phyloP scores from a whole-genome alignment of 1,140 invertebrate species.

The Stegodyphus dumicola region DNA sequence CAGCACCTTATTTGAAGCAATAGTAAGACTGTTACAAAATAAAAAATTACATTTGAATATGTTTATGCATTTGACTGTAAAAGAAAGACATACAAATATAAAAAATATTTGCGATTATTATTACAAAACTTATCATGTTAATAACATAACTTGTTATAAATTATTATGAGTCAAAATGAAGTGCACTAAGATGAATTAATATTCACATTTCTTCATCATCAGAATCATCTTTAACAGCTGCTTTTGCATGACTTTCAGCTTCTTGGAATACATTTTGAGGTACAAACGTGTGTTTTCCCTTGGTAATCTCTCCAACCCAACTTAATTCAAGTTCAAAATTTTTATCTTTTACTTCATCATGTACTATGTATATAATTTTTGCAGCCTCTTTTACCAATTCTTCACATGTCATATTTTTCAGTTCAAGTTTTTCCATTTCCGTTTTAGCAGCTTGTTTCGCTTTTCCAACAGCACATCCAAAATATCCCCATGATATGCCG shows the following conservation, averaged over 20 bases:
- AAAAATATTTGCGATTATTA: no score
- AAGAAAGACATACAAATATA: no score
- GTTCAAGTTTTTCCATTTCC: conserved; percentile 97
- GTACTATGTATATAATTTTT: conserved; percentile 95
- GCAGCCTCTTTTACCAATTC: conserved; percentile 95
- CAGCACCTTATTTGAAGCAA: no score
- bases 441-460: conserved; percentile 99
- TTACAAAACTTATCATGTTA: no score
- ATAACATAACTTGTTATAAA: no score
- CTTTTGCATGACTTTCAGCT: conserved; percentile 83
- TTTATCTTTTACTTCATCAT: conserved; percentile 99
- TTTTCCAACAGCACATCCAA: conserved; percentile 96
- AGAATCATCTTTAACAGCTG: conserved; percentile 83
- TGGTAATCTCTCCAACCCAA: conserved; percentile 85
- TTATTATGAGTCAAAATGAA: not conserved
- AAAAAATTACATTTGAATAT: no score
- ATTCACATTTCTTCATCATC: conserved; percentile 78
- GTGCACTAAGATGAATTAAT: no score
- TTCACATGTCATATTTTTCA: conserved; percentile 83
- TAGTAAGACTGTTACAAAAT: no score
- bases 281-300: conserved; percentile 64
- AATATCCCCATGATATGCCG: conserved; percentile 93
- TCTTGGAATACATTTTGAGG: conserved; percentile 69
- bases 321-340: conserved; percentile 97
- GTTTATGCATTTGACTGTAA: no score